Base-by-base conservation (phyloP, 2,888 invertebrate genomes). In the Pasiphila rectangulata region DNA sequence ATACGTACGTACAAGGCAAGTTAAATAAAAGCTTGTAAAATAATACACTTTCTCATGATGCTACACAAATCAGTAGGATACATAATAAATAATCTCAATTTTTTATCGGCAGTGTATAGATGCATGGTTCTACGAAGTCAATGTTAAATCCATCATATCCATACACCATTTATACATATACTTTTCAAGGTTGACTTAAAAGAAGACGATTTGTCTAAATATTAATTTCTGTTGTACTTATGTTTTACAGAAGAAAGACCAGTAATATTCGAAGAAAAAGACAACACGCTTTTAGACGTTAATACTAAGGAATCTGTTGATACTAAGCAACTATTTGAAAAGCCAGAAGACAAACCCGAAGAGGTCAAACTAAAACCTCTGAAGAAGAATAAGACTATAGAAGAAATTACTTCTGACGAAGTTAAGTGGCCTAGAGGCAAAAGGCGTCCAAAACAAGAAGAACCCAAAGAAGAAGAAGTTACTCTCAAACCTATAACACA, bases 191-290 rank as follows among this genome's bases (percentile, higher is more conserved):
- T 37, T n/a, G n/a, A n/a, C n/a, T 44, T 37, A 44, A 35, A 27
- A 4, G 16, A 30, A 30, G 20, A 36, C 15, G 17, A 23, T 38
- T 34, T 39, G 10, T 46, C 25, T 39, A 34, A 34, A 39, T 37
- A 24, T 37, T 6, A 16, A 23, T 30, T 27, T 23, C 10, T 27
- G 24, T 38, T 36, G 12, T 24, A 27, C n/a, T n/a, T n/a, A n/a
- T 81, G 66, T 80, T 84, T 86, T 86, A 63, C 86, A 86, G 86
- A 84, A 72, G 70, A 70, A 64, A 81, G 74, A 62, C 87, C 86
- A 30, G 93, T 91, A 64, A 95, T 97, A 62, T 92, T 92, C 36
- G 92, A 93, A 70, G n/a, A n/a, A n/a, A n/a, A n/a, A n/a, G n/a
- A n/a, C n/a, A n/a, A n/a, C n/a, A n/a, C n/a, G n/a, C n/a, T n/a